phyloP scores from a whole-genome alignment of 1,140 invertebrate genomes.

The Centruroides sculpturatus region DNA sequence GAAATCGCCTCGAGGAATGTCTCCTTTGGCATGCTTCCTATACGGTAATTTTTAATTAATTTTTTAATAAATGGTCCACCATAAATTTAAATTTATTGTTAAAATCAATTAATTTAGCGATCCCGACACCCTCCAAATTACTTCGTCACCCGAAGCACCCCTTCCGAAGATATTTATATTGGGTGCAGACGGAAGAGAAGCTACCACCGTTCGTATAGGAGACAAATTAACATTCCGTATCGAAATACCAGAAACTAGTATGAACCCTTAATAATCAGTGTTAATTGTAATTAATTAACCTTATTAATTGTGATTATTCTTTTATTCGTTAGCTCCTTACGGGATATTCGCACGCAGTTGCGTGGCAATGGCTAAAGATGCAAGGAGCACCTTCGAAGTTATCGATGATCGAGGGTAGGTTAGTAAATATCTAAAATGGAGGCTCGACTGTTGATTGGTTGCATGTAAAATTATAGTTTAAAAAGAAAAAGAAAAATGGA shows the following conservation, averaged over 20 bases:
- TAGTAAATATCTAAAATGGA: neutral
- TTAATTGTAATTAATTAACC: too few relatives aligned
- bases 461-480: too few relatives aligned
- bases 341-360: conserved; percentile 90
- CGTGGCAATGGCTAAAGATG: conserved; percentile 92
- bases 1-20: conserved; percentile 94
- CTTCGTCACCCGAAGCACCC: conserved; percentile 82
- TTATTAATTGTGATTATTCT: neutral
- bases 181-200: conserved; percentile 65
- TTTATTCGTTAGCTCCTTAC: conserved; percentile 60
- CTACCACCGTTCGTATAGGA: conserved; percentile 85
- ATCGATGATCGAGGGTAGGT: conserved; percentile 81
- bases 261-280: conserved; percentile 28
- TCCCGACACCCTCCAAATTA: conserved; percentile 89
- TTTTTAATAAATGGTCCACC: too few relatives aligned
- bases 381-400: conserved; percentile 88
- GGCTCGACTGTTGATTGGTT: too few relatives aligned
- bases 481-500: too few relatives aligned
- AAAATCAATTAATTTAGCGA: conserved; percentile 39
- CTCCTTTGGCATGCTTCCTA: conserved; percentile 93
- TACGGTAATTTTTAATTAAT: conserved; percentile 41
- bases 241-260: conserved; percentile 89
- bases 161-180: conserved; percentile 83
- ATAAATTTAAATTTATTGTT: neutral
- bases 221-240: conserved; percentile 89